Evolutionary conservation across 2,797 vertebrate species (phyloP), one percentile per base, ranked within the genome.

Genomic region (Gastrophryne carolinensis): DNA sequence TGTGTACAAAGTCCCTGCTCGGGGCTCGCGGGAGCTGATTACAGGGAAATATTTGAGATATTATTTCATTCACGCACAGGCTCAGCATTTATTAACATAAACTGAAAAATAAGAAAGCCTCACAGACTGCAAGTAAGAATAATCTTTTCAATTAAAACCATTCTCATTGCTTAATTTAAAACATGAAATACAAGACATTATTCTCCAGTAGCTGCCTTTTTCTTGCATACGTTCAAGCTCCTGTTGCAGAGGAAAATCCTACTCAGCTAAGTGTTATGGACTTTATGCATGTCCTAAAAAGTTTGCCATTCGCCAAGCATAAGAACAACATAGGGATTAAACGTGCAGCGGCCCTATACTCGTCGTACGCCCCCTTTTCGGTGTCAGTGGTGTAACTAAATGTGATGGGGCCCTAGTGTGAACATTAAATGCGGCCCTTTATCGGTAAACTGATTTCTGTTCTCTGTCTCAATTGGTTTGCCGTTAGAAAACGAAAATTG

Each of bases 11-110:
- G 80, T 88, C 84, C 83, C 73, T 78, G 67, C 37, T 65, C 73
- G 35, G 3, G 74, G 75, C 82, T 84, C 77, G 0, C 75, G 79
- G 83, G 83, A 86, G 75, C 81, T 85, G 87, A 87, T 87, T 88
- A 86, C 69, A 75, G 71, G 73, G 72, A 75, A 72, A 83, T 83
- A 80, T 83, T 85, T 83, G 81, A 87, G 86, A 84, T 81, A 72
- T 80, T 60, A 80, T 84, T 78, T 84, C 84, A 84, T 81, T 80
- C 79, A 82, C 79, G 84, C 56, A 84, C 79, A 78, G 79, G 81
- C 81, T 87, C 82, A 79, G 80, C 82, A 73, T 75, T 82, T 81
- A 80, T 75, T 77, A 79, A 82, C 79, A 80, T 79, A 71, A 85
- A 81, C 79, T 82, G 79, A 30, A 75, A 71, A 64, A 57, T 79